A percentile compares a stretch with the other conserved stretches of the same genome.
phyloP scores from a whole-genome alignment of 2,113 vertebrate genomes.

The Erythrocebus patas region DNA sequence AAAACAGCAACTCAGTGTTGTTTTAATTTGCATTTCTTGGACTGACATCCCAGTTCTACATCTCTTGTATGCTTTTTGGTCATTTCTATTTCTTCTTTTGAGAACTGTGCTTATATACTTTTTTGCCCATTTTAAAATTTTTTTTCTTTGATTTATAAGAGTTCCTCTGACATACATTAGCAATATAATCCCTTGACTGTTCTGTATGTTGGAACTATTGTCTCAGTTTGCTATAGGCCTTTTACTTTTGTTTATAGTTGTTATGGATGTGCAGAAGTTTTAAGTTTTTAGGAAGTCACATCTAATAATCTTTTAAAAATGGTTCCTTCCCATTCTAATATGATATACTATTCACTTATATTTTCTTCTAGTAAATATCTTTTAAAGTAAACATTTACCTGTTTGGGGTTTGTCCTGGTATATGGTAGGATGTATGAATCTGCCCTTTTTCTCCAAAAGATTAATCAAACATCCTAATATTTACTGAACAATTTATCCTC shows the following conservation, averaged over 20 bases:
- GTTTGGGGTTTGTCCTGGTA: neutral
- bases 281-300: slow-evolving; percentile 4
- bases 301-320: neutral
- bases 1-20: neutral
- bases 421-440: neutral
- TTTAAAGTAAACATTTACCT: slow-evolving; percentile 9
- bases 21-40: neutral
- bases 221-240: neutral
- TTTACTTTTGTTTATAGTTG: neutral
- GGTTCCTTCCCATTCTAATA: neutral
- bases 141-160: neutral
- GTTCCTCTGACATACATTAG: neutral
- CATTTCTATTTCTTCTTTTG: neutral
- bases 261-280: neutral
- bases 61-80: neutral
- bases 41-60: neutral
- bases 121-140: neutral
- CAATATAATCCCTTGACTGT: neutral
- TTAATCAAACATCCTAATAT: neutral
- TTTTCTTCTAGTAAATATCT: neutral
- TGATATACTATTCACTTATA: neutral
- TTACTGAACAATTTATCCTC: neutral
- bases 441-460: neutral
- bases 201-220: neutral
- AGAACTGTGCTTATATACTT: neutral